These are phyloP conservation scores for Miltochrista miniata DNA, from an alignment of 2,888 invertebrate species.

Conservation along the genomic window DNA sequence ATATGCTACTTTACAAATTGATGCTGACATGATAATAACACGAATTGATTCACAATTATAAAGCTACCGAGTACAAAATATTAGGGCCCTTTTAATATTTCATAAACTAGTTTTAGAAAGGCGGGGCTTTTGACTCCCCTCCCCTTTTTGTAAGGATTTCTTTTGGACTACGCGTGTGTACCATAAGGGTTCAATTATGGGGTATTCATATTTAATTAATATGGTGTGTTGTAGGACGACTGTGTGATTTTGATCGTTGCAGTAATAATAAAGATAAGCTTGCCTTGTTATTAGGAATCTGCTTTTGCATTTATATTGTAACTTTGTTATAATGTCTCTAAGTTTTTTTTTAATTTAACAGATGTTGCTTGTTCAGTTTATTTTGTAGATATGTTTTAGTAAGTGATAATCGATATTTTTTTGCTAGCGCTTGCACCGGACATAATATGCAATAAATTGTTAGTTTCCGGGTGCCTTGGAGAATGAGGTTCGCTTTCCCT, in stretches of 20 bases:
- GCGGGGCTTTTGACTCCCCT: conserved; percentile 64
- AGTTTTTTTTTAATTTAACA: too few relatives aligned
- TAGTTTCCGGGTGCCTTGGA: too few relatives aligned
- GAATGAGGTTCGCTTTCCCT: too few relatives aligned
- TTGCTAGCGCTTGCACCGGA: too few relatives aligned
- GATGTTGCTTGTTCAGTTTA: too few relatives aligned
- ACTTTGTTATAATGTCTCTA: too few relatives aligned
- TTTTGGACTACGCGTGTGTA: conserved; percentile 64
- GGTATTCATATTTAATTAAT: conserved; percentile 82
- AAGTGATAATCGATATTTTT: too few relatives aligned
- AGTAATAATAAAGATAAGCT: conserved; percentile 1
- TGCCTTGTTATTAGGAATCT: background rate
- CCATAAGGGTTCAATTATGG: conserved; percentile 77
- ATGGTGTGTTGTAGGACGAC: conserved; percentile 45
- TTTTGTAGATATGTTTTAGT: too few relatives aligned
- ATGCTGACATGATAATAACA: conserved; percentile 78
- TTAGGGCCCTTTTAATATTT: conserved; percentile 69
- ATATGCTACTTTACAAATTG: conserved; percentile 63
- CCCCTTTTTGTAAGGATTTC: conserved; percentile 49
- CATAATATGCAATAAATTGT: too few relatives aligned
- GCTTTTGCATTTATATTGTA: background rate
- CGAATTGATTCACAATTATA: conserved; percentile 74
- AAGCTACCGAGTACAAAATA: conserved; percentile 51
- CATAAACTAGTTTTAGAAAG: conserved; percentile 68
- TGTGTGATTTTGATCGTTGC: conserved; percentile 57